Conservation (phyloP, 2,888 invertebrate genomes). For the Gisinianus flammeolus region DNA sequence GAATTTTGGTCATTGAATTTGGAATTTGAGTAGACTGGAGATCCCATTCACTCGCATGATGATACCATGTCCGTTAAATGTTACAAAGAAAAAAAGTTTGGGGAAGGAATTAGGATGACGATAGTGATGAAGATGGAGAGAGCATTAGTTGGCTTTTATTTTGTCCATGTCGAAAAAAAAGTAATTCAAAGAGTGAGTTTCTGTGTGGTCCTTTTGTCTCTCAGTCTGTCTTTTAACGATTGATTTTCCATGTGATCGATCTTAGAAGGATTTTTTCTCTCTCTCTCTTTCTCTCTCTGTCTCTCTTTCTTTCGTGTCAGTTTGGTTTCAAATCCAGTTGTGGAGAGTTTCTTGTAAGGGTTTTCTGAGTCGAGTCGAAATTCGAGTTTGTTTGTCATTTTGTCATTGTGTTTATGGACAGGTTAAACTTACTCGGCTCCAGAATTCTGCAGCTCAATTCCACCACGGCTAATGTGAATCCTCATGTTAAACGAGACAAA, state of each 20-base stretch:
- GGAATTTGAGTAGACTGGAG: too few species aligned
- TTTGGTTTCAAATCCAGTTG: neutral
- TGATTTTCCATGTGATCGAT: slow-evolving; percentile 26
- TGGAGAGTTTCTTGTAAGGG: neutral
- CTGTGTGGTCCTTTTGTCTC: neutral
- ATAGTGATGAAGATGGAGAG: neutral
- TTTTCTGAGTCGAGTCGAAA: neutral
- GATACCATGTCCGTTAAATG: too few species aligned
- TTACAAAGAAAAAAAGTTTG: too few species aligned
- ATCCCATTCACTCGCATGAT: too few species aligned
- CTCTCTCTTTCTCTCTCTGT: neutral
- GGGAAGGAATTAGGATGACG: neutral
- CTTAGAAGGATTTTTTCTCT: neutral
- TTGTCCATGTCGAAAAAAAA: slow-evolving; percentile 16
- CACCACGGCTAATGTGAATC: too few species aligned
- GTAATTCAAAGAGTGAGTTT: neutral
- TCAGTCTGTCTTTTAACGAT: neutral
- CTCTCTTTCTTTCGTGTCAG: neutral
- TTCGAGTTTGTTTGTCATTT: neutral
- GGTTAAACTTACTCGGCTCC: too few species aligned
- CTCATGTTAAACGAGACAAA: too few species aligned
- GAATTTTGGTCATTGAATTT: too few species aligned
- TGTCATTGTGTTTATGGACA: neutral
- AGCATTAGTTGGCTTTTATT: slow-evolving; percentile 10
- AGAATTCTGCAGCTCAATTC: too few species aligned